Evolutionary conservation across 37 sponge, comb jelly and placozoan species (phyloP).

Genomic region (Theonella swinhoei): DNA sequence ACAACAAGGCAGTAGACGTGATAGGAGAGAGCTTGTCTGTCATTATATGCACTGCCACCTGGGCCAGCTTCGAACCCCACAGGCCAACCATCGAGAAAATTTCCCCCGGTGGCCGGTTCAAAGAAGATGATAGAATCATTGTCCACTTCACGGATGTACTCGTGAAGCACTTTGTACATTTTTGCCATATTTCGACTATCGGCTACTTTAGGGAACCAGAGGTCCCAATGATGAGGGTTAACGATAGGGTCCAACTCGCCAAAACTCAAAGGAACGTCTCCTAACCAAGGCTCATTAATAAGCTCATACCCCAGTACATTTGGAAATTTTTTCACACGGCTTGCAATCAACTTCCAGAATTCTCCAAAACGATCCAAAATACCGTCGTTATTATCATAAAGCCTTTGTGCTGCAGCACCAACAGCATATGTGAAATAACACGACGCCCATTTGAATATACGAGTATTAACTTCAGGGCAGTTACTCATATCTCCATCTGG

Average conservation of each 20-base stretch:
- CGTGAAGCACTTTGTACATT: slow-evolving; percentile 43
- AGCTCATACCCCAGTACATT: slow-evolving; percentile 72
- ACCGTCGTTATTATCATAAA: slow-evolving; percentile 66
- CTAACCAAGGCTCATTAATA: slow-evolving; percentile 73
- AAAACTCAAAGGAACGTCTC: slow-evolving; percentile 45
- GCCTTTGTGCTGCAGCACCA: slow-evolving; percentile 57
- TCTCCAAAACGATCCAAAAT: slow-evolving; percentile 59
- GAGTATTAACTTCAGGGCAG: slow-evolving; percentile 28
- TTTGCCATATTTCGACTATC: slow-evolving; percentile 34
- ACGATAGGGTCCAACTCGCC: slow-evolving; percentile 33
- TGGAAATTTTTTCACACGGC: slow-evolving; percentile 27
- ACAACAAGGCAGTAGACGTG: slow-evolving; percentile 58
- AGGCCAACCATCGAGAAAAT: slow-evolving; percentile 52
- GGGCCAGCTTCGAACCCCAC: slow-evolving; percentile 57
- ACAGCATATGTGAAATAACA: slow-evolving; percentile 47
- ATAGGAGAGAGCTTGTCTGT: slow-evolving; percentile 56
- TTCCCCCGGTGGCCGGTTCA: slow-evolving; percentile 60
- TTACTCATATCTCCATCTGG: slow-evolving; percentile 36
- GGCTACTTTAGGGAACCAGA: slow-evolving; percentile 54
- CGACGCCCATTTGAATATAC: slow-evolving; percentile 48
- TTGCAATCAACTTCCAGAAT: slow-evolving; percentile 63
- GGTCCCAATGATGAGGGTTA: slow-evolving; percentile 41
- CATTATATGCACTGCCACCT: slow-evolving; percentile 56
- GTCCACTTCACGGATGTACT: slow-evolving; percentile 52
- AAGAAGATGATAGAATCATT: slow-evolving; percentile 66